Evolutionary conservation across 2,888 invertebrate genomes (phyloP).

Genomic region (Helicoverpa assulta): DNA sequence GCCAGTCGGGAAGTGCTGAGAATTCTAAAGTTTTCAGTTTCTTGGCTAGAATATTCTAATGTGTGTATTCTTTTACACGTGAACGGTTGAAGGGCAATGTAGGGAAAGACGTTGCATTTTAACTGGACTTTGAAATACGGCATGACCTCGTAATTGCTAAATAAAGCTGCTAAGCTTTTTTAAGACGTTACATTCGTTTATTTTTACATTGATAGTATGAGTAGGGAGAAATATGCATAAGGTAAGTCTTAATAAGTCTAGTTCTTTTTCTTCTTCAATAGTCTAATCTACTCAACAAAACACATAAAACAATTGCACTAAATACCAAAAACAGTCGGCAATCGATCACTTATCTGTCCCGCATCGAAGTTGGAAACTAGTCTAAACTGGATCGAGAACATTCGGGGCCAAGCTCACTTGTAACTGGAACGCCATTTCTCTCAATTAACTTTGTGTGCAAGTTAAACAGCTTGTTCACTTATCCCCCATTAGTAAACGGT

Average conservation of each 20-base stretch:
- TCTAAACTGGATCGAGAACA: conserved; percentile 39
- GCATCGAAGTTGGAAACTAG: conserved; percentile 47
- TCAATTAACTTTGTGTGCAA: conserved; percentile 12
- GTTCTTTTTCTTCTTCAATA: neutral
- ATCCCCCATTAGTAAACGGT: conserved; percentile 3
- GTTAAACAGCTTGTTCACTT: conserved; percentile 5
- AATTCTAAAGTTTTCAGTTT: conserved; percentile 40
- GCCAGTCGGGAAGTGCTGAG: conserved; percentile 54
- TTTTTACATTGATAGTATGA: neutral
- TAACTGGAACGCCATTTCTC: conserved; percentile 23
- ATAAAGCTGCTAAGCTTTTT: no score
- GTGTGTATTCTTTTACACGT: no score
- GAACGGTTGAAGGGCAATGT: no score
- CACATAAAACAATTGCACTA: neutral
- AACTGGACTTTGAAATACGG: no score
- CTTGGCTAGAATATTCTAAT: no score
- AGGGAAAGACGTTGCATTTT: no score
- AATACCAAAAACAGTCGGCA: neutral
- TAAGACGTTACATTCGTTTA: neutral
- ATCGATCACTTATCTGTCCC: conserved; percentile 31
- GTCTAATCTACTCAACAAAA: conserved; percentile 12
- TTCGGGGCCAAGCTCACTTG: conserved; percentile 33
- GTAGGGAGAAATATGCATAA: no score
- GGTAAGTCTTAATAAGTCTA: no score
- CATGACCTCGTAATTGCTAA: no score